Evolutionary conservation across 2,113 vertebrate genomes (phyloP).

Genomic region (Pelecanus crispus): DNA sequence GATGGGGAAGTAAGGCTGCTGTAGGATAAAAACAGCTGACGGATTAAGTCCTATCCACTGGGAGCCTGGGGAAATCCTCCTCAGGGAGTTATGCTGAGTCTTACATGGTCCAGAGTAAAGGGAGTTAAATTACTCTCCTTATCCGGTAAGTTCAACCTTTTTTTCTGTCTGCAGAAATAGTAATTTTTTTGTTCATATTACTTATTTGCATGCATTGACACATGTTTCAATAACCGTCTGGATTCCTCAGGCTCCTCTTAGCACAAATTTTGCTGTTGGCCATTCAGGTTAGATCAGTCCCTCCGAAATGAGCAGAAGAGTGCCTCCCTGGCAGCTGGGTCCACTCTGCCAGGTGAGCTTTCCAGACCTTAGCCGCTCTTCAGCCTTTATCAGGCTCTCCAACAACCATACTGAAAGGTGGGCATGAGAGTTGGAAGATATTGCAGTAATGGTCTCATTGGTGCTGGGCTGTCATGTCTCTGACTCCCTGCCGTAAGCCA

Average conservation of each 20-base stretch:
- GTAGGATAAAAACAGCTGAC: neutral
- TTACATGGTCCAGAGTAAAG: neutral
- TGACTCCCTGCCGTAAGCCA: neutral
- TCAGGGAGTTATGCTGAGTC: neutral
- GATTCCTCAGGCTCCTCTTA: neutral
- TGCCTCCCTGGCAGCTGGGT: neutral
- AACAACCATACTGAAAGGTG: neutral
- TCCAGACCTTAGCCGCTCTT: neutral
- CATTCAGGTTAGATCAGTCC: neutral
- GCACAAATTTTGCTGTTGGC: neutral
- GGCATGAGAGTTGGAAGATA: neutral
- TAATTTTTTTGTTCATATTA: neutral
- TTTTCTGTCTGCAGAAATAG: neutral
- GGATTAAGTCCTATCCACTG: neutral
- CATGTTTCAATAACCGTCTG: neutral
- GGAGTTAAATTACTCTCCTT: neutral
- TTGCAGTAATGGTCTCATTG: neutral
- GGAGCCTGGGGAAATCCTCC: neutral
- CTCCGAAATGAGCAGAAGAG: neutral
- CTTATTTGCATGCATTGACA: neutral
- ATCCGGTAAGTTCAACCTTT: neutral
- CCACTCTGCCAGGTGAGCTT: neutral
- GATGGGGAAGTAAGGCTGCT: neutral
- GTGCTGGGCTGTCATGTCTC: neutral
- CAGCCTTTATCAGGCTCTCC: neutral